Percentiles rank a stretch among this genome's conserved stretches.
These are phyloP conservation scores for Stenolophus ochropezus DNA, from an alignment of 2,888 invertebrate genomes.

Conservation along the genomic window DNA sequence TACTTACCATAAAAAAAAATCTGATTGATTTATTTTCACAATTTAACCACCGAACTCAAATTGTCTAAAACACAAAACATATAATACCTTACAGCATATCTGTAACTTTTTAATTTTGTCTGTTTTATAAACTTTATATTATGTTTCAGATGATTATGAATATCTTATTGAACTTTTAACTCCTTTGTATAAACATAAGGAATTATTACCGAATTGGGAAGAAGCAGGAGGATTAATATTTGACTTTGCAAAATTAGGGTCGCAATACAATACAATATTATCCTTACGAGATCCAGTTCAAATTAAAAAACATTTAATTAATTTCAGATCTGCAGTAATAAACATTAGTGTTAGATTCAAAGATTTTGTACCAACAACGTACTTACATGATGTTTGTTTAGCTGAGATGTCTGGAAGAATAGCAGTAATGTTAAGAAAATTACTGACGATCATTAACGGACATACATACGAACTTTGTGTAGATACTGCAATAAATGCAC, in stretches of 20 bases:
- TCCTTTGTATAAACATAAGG: conserved; percentile 21
- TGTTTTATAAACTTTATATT: neutral
- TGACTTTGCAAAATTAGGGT: conserved; percentile 47
- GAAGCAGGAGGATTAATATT: conserved; percentile 45
- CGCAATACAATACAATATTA: conserved; percentile 35
- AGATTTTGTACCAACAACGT: conserved; percentile 11
- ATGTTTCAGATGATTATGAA: conserved; percentile 53
- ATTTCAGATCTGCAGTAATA: conserved; percentile 34
- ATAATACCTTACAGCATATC: no score
- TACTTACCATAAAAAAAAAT: no score
- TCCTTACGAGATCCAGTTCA: conserved; percentile 10
- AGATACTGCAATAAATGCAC: conserved; percentile 40
- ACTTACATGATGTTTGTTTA: conserved; percentile 54
- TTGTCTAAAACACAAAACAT: no score
- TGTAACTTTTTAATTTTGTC: no score
- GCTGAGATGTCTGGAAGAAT: conserved; percentile 55
- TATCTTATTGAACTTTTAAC: conserved; percentile 47
- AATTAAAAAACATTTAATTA: conserved; percentile 36
- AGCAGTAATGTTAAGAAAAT: conserved; percentile 49
- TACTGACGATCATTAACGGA: conserved; percentile 41
- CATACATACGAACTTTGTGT: conserved; percentile 26
- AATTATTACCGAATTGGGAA: conserved; percentile 47
- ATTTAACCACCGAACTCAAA: no score
- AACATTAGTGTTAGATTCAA: conserved; percentile 45
- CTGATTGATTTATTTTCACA: no score